These are phyloP conservation scores for Drosophila suboccidentalis DNA, from an alignment of 2,888 invertebrate genomes.

Conservation along the genomic window DNA sequence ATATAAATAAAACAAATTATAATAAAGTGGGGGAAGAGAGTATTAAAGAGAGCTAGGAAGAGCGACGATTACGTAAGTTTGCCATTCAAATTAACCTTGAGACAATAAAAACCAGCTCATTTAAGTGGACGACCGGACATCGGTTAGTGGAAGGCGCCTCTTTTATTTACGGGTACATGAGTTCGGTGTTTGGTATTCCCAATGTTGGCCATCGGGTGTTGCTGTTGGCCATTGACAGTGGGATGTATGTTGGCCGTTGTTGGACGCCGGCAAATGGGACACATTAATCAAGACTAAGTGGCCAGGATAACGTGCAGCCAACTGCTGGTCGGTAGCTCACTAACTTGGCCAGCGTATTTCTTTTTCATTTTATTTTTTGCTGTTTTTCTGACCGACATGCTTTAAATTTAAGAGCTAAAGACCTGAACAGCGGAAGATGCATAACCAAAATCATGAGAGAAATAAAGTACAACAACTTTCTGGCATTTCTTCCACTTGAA, in stretches of 20 bases:
- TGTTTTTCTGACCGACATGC: conserved; percentile 3
- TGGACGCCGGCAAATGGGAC: conserved; percentile 50
- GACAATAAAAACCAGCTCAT: conserved; percentile 64
- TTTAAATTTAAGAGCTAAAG: conserved; percentile 34
- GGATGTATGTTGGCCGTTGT: conserved; percentile 4
- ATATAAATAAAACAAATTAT: conserved; percentile 29
- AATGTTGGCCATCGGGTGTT: conserved; percentile 1
- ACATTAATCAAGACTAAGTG: conserved; percentile 79
- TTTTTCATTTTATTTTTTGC: not conserved
- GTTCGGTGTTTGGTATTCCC: conserved; percentile 5
- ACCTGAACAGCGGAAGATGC: not conserved
- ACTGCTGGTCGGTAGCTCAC: conserved; percentile 38
- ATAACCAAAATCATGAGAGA: not conserved
- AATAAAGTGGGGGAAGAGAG: conserved; percentile 16
- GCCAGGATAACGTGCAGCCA: conserved; percentile 63
- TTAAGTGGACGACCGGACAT: conserved; percentile 23
- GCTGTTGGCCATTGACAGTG: conserved; percentile 8
- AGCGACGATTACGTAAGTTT: conserved; percentile 52
- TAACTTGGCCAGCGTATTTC: conserved; percentile 22
- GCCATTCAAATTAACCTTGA: conserved; percentile 77
- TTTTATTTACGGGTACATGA: conserved; percentile 48
- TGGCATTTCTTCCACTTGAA: not conserved
- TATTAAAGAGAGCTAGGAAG: conserved; percentile 16
- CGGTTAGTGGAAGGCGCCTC: conserved; percentile 17
- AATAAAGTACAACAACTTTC: not conserved